A percentile compares a stretch with the other conserved stretches of the same genome.
Conservation (phyloP, 2,113 vertebrate species). For the Gopherus evgoodei region DNA sequence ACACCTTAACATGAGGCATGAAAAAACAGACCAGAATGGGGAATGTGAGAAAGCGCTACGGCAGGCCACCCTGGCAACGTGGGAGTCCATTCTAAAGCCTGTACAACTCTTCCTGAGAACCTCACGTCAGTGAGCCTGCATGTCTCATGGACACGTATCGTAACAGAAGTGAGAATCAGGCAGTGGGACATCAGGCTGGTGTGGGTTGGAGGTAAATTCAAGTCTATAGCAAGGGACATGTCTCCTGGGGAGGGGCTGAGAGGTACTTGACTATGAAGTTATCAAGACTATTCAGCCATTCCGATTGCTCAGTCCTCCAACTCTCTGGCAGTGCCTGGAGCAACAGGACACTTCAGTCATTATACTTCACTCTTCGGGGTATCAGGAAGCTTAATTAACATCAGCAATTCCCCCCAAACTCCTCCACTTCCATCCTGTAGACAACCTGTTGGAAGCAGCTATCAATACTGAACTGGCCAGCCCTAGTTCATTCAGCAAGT, state of each 20-base stretch:
- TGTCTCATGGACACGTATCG: neutral
- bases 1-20: neutral
- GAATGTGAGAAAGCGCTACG: neutral
- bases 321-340: neutral
- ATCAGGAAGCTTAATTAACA: conserved; percentile 46
- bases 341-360: neutral
- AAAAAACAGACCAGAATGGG: neutral
- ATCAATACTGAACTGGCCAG: conserved; percentile 8
- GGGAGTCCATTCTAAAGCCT: neutral
- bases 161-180: neutral
- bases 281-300: neutral
- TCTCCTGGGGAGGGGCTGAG: neutral
- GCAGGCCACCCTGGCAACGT: neutral
- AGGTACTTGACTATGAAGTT: neutral
- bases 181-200: neutral
- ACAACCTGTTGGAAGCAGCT: neutral
- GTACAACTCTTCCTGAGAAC: neutral
- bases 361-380: neutral
- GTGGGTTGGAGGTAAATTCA: neutral
- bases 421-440: conserved; percentile 26
- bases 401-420: conserved; percentile 4
- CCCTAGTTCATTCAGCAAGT: neutral
- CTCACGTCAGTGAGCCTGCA: neutral
- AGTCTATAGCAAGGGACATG: neutral
- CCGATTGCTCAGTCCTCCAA: neutral